Base-by-base conservation (phyloP, 2,888 invertebrate species). In the Nephrotoma appendiculata region DNA sequence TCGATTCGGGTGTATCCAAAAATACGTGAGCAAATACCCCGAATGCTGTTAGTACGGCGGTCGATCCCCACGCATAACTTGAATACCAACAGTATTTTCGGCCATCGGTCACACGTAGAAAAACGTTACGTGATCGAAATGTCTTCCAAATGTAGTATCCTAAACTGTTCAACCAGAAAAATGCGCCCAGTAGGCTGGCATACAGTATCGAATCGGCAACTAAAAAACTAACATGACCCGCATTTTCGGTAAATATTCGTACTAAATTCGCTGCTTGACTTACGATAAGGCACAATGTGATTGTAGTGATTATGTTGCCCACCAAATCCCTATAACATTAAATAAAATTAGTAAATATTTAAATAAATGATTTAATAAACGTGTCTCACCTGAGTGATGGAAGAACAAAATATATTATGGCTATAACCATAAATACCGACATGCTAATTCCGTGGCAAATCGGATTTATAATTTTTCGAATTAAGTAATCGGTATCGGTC, bases 91-190 rank as follows among this genome's bases (percentile, higher is more conserved):
- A 97, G 90, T 97, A 97, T 91, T 97, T 97, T 87, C 95, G 94
- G 0, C 96, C 96, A 91, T 97, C 97, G 0, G 97, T 97, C 87
- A 96, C 96, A 87, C 97, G 93, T 5, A 97, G 91, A 89, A 96
- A 97, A 4, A 97, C 96, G 90, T 97, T 97, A 85, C 96, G 93
- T 5, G 97, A 96, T 89, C 96, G 95, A 90, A 97, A 97, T 0
- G 96, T 97, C 90, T 95, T 96, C 97, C 97, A 97, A 88, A 97
- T 95, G 90, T 97, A 97, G 90, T 96, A 97, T 86, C 96, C 97
- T 88, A 96, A 93, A 90, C 96, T 96, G 89, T 96, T 97, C 3
- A 97, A 92, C 97, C 97, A 97, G 90, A 97, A 96, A 91, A 96
- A 97, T 86, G 96, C 96, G 45, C 95, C 96, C 88, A 96, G 90